Evolutionary conservation across 2,888 invertebrate species (phyloP), one percentile per base, ranked within the genome.

Genomic region (Agonopterix arenella): DNA sequence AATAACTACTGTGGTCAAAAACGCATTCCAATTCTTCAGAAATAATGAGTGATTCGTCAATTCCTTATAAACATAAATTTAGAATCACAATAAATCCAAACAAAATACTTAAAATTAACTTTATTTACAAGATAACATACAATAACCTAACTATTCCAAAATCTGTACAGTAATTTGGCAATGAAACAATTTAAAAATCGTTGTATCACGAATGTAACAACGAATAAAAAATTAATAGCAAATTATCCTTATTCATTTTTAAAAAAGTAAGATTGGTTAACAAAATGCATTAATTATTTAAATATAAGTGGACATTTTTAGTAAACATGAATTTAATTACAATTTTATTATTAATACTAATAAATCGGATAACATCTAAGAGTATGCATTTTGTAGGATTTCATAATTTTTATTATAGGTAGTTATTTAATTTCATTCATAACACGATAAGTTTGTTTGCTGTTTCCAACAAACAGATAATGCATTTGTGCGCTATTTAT

Each of bases 401-500:
- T 60, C 53, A 59, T 58, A 52, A 58, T 57, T 58, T 47, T 49
- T 46, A 55, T 58, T n/a, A n/a, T 40, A n/a, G 1, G 9, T n/a
- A 40, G 40, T n/a, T 4, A n/a, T 40, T 40, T 40, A n/a, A 59
- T 46, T 47, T 55, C 38, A 50, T 46, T 54, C 51, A 52, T 51
- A 51, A 45, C 44, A 54, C 53, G 47, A 58, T 46, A 45, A 49
- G 47, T 55, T 48, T 54, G 42, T 50, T 45, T 67, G 69, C 66
- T 65, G 64, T 58, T 57, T 51, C 56, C 57, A 57, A 40, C 56
- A 64, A 61, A 57, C 58, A 47, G 40, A n/a, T 40, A 40, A 40
- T 40, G 40, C 40, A n/a, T 65, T 81, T 84, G 84, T 84, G 84
- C 84, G 84, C 77, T 72, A 68, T 66, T 55, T 64, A 70, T 68